These are phyloP conservation scores for Thalassarche chlororhynchos DNA, from an alignment of 2,113 vertebrate genomes.

Conservation along the genomic window DNA sequence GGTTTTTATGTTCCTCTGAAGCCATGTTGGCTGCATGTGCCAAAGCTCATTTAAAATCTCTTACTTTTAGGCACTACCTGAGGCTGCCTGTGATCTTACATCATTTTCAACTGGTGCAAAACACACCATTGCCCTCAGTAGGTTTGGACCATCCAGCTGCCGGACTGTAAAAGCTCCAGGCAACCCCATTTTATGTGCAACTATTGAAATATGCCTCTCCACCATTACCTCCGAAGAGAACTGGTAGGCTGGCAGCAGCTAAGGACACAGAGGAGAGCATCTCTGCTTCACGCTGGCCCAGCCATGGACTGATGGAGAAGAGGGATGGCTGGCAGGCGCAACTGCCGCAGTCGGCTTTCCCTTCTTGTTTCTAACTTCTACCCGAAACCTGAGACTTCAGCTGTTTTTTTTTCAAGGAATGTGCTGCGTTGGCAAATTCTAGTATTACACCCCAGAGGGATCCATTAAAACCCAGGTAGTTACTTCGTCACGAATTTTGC, in stretches of 20 bases:
- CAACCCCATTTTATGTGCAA: not conserved
- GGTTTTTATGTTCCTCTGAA: not conserved
- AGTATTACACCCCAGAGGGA: not conserved
- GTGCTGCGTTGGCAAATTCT: not conserved
- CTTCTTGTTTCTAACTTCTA: not conserved
- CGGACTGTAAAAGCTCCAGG: not conserved
- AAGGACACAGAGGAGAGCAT: not conserved
- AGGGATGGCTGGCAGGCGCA: not conserved
- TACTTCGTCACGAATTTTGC: not conserved
- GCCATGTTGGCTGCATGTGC: not conserved
- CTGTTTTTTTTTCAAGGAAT: not conserved
- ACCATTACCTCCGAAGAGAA: not conserved
- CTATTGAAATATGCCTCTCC: not conserved
- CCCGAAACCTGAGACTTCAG: not conserved
- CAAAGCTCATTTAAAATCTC: not conserved
- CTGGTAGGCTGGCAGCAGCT: not conserved
- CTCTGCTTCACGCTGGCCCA: not conserved
- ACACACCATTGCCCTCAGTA: not conserved
- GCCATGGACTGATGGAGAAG: not conserved
- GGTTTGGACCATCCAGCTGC: accelerated
- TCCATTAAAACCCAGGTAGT: not conserved
- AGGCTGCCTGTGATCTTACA: not conserved
- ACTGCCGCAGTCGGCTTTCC: accelerated
- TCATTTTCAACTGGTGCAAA: not conserved
- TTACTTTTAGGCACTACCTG: not conserved